These are phyloP conservation scores for Eidolon dupreanum DNA, from an alignment of 2,797 vertebrate species.

Conservation along the genomic window DNA sequence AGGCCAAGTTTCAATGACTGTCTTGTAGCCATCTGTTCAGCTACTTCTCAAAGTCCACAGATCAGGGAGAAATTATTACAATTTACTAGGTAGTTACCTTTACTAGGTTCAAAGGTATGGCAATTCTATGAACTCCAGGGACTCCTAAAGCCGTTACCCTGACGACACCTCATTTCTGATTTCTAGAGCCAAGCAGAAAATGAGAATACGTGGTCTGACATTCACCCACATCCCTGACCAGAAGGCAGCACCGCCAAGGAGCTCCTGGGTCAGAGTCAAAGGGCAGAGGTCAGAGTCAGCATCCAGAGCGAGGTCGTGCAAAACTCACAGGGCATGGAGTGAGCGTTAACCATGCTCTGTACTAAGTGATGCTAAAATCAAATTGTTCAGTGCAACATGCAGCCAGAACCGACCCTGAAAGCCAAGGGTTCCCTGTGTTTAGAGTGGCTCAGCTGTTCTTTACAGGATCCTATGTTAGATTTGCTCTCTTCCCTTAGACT, in stretches of 20 bases:
- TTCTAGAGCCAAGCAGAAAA: background rate
- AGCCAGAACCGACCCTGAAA: background rate
- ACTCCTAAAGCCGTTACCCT: background rate
- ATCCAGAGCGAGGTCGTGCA: background rate
- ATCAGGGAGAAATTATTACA: background rate
- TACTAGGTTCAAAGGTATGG: background rate
- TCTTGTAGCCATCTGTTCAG: slow-evolving; percentile 20
- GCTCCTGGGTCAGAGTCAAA: background rate
- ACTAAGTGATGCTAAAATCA: background rate
- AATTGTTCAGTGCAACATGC: background rate
- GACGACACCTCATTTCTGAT: background rate
- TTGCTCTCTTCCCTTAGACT: background rate
- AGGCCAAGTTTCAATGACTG: background rate
- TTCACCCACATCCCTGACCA: background rate
- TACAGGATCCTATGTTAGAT: background rate
- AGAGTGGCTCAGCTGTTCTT: background rate
- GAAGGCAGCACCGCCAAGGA: background rate
- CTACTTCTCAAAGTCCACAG: slow-evolving; percentile 23
- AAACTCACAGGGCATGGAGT: background rate
- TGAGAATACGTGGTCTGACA: background rate
- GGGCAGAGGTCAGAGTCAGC: background rate
- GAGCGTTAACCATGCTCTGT: background rate
- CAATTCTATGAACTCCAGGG: background rate
- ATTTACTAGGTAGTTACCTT: background rate
- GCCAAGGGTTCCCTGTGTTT: background rate